Evolutionary conservation across 2,113 vertebrate genomes (phyloP), one percentile per base, ranked within the genome.

Genomic region (Marcusenius ussheri): DNA sequence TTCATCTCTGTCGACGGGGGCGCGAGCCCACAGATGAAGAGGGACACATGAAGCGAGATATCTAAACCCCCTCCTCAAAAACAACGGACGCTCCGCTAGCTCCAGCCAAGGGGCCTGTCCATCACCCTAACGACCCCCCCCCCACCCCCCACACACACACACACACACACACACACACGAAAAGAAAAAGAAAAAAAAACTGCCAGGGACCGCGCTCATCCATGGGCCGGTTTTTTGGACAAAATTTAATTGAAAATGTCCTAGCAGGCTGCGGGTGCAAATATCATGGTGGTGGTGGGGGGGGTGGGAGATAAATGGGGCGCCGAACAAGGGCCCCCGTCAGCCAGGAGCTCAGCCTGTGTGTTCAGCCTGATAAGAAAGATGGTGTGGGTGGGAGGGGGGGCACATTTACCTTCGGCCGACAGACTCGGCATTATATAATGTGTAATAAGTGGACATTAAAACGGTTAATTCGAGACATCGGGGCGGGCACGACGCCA

Each of bases 1-100:
- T 96, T 96, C 96, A 96, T 96, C 96, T 96, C 89, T 96, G 96
- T 96, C 96, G 95, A 93, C 90, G 91, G 90, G 93, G 92, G 95
- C 94, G 95, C 94, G 93, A 93, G 91, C 90, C 89, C 90, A n/a
- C 85, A 93, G 95, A 96, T 95, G 96, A 96, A 96, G 95, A 96
- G 93, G 95, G 95, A 96, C 95, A 94, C 94, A 93, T 95, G 92
- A 95, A 94, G 93, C 93, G 92, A 91, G 91, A 89, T 87, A 11
- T 88, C 47, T 92, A 92, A 90, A 11, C 77, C 45, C 83, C 56
- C 17, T 17, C 62, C 62, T 70, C 62, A 70, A 70, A 70, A 13
- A 70, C 62, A 88, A 56, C 92, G 92, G 91, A 88, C 93, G 83
- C 91, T 88, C 39, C 31, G 27, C 74, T 88, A 35, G 87, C 91